Percentiles rank a stretch among this genome's conserved stretches.
Evolutionary conservation across 2,797 vertebrate species (phyloP).

Genomic region (Cephalopachus bancanus): DNA sequence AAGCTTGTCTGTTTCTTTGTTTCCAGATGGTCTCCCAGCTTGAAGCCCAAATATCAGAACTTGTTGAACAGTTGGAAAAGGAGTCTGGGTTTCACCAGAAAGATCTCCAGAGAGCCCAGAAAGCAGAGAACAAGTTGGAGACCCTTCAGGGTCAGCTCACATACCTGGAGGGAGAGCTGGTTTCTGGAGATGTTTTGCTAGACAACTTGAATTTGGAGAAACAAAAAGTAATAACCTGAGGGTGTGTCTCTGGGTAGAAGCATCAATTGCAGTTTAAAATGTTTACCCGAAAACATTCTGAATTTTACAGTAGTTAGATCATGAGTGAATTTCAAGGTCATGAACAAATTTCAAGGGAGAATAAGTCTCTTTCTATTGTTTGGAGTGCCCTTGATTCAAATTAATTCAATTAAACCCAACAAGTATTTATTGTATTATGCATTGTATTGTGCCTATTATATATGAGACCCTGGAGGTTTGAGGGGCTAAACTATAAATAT

Average conservation of each 20-base stretch:
- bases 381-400: neutral
- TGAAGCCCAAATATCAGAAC: slow-evolving; percentile 88
- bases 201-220: slow-evolving; percentile 91
- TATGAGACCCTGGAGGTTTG: neutral
- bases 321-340: neutral
- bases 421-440: neutral
- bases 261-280: slow-evolving; percentile 24
- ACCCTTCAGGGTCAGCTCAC: slow-evolving; percentile 90
- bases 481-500: neutral
- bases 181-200: slow-evolving; percentile 89
- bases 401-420: slow-evolving; percentile 4
- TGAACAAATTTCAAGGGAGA: slow-evolving; percentile 5
- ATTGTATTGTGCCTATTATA: neutral
- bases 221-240: slow-evolving; percentile 90
- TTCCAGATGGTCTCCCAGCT: slow-evolving; percentile 89
- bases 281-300: slow-evolving; percentile 11
- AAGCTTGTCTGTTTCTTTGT: slow-evolving; percentile 74
- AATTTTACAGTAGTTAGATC: neutral
- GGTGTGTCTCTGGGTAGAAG: slow-evolving; percentile 45
- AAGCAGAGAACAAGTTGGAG: slow-evolving; percentile 91
- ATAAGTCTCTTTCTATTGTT: neutral
- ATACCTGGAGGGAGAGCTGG: slow-evolving; percentile 91
- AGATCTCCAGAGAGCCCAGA: slow-evolving; percentile 89
- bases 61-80: slow-evolving; percentile 89
- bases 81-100: slow-evolving; percentile 89